phyloP scores from a whole-genome alignment of 2,797 vertebrate species.

The Numenius phaeopus region DNA sequence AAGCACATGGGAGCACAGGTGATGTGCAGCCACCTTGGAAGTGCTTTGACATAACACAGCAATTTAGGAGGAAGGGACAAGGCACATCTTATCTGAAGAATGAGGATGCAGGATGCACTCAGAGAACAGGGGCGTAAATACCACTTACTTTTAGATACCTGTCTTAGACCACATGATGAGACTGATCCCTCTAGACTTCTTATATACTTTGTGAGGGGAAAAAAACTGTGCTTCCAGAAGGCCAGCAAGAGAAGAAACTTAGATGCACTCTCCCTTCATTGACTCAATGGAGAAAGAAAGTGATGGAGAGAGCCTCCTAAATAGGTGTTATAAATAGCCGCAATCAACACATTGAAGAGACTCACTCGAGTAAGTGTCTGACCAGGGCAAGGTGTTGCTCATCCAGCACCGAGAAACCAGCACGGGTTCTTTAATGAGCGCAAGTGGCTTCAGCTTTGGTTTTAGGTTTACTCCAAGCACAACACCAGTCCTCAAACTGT shows the following conservation, averaged over 20 bases:
- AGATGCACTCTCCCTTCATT: slow-evolving; percentile 1
- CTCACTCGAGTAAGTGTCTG: background rate
- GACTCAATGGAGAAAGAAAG: slow-evolving; percentile 35
- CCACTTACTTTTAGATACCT: background rate
- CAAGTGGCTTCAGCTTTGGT: slow-evolving; percentile 43
- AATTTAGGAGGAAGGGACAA: background rate
- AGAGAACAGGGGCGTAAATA: background rate
- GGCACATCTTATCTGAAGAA: background rate
- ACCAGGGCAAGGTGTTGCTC: slow-evolving; percentile 29
- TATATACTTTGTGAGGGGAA: background rate
- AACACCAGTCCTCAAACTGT: slow-evolving; percentile 23
- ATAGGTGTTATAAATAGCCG: background rate
- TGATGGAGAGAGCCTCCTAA: slow-evolving; percentile 13
- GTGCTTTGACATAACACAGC: background rate
- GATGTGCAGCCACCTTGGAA: background rate
- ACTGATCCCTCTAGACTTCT: background rate
- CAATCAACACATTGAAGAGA: background rate
- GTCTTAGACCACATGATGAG: background rate
- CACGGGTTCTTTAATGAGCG: background rate
- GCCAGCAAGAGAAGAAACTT: background rate
- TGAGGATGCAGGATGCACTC: background rate
- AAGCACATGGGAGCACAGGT: background rate
- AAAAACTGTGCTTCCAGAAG: background rate
- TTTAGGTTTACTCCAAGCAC: slow-evolving; percentile 59
- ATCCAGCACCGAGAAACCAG: background rate